Percentiles rank a stretch among this genome's conserved stretches.
Conservation (phyloP, 2,888 invertebrate genomes). For the Lymantria monacha region DNA sequence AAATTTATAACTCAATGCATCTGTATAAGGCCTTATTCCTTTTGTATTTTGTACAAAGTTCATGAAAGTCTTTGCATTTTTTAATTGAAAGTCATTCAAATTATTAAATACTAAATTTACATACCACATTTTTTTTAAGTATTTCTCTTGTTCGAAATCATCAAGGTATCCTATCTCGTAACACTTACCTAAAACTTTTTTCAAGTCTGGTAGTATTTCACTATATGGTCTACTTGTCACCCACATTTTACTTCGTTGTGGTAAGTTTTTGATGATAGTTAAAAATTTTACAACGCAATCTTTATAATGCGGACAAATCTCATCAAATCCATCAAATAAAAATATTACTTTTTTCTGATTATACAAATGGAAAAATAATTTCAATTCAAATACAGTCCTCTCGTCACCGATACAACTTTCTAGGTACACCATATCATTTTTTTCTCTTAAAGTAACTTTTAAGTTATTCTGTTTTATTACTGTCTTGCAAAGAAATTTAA, state of each 20-base stretch:
- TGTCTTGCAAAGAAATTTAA: constrained; percentile 1
- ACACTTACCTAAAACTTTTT: constrained; percentile 3
- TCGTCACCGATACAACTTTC: neutral
- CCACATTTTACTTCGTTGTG: constrained; percentile 12
- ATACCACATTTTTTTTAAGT: no score
- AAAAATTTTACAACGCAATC: constrained; percentile 10
- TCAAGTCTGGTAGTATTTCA: constrained; percentile 6
- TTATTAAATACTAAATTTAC: no score
- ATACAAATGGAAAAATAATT: constrained; percentile 18
- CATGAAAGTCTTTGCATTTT: no score
- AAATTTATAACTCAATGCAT: no score
- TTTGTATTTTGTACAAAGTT: no score
- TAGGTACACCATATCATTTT: neutral
- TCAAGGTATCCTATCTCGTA: constrained; percentile 10
- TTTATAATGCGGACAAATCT: constrained; percentile 25
- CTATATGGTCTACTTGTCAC: constrained; percentile 28
- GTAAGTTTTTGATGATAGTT: constrained; percentile 2
- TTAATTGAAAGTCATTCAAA: no score
- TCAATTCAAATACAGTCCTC: constrained; percentile 1
- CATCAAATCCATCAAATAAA: no score
- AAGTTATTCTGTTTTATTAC: constrained; percentile 1
- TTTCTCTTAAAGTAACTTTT: neutral
- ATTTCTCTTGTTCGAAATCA: constrained; percentile 6
- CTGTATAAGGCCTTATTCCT: no score
- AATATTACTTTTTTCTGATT: constrained; percentile 15